Conservation (phyloP, 2,888 invertebrate genomes). For the Cosmorhoe ocellata region DNA sequence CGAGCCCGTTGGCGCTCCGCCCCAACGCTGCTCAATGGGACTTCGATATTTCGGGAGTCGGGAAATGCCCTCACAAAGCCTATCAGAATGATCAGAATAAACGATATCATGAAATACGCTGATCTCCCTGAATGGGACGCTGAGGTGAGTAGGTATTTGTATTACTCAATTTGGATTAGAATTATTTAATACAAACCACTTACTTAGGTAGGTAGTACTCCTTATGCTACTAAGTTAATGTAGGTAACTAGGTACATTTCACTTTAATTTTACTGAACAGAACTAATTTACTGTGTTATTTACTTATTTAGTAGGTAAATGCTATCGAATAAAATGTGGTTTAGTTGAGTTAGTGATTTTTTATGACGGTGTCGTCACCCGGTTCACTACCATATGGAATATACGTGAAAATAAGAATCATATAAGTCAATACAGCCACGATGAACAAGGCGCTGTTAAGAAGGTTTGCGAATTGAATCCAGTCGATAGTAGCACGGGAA, state of each 20-base stretch:
- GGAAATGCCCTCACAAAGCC: slow-evolving; percentile 43
- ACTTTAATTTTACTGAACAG: no score
- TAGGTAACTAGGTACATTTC: no score
- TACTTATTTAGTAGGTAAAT: no score
- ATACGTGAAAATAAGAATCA: slow-evolving; percentile 60
- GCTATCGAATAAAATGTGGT: no score
- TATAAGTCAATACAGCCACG: slow-evolving; percentile 55
- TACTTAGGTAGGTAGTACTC: no score
- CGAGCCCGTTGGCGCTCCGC: slow-evolving; percentile 70
- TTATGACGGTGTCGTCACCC: background rate
- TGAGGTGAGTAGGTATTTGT: slow-evolving; percentile 48
- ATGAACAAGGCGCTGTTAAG: slow-evolving; percentile 64
- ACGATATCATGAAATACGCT: slow-evolving; percentile 68
- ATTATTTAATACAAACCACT: background rate
- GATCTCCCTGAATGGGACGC: slow-evolving; percentile 64
- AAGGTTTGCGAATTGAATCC: slow-evolving; percentile 67
- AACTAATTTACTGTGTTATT: no score
- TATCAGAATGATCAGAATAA: slow-evolving; percentile 69
- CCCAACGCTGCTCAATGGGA: slow-evolving; percentile 72
- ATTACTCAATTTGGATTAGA: slow-evolving; percentile 5
- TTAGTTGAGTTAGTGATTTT: background rate
- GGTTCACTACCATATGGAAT: slow-evolving; percentile 55
- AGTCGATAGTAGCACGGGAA: slow-evolving; percentile 49
- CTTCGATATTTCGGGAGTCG: slow-evolving; percentile 53
- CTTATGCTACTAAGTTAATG: no score